Evolutionary conservation across 2,888 invertebrate genomes (phyloP).

Genomic region (Crioceris asparagi): DNA sequence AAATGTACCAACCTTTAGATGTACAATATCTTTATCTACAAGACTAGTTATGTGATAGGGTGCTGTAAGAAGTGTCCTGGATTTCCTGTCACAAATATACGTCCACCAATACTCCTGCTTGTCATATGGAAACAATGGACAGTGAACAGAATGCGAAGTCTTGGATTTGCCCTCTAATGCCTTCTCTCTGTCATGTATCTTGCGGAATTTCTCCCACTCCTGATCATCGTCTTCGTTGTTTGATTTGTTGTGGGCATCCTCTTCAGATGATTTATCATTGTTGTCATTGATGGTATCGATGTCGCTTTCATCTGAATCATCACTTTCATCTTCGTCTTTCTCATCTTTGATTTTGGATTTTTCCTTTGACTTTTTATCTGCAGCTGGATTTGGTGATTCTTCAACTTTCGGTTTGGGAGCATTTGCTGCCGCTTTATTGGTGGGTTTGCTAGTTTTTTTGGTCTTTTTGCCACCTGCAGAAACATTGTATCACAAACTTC

Average conservation of each 20-base stretch:
- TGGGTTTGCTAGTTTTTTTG: conserved; percentile 43
- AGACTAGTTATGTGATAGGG: conserved; percentile 92
- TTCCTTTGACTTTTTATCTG: conserved; percentile 22
- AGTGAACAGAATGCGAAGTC: conserved; percentile 92
- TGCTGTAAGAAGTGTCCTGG: conserved; percentile 79
- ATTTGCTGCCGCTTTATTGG: conserved; percentile 10
- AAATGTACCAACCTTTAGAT: conserved; percentile 77
- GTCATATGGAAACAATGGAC: conserved; percentile 88
- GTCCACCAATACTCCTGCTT: conserved; percentile 99
- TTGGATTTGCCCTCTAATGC: conserved; percentile 86
- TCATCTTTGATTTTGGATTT: conserved; percentile 19
- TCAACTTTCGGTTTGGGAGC: conserved; percentile 27
- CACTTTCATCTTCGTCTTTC: conserved; percentile 25
- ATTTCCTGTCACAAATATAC: conserved; percentile 93
- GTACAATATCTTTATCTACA: conserved; percentile 79
- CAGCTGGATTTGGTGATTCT: conserved; percentile 23
- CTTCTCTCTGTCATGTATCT: conserved; percentile 76
- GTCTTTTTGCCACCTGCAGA: conserved; percentile 44
- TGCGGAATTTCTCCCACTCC: conserved; percentile 35
- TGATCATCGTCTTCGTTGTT: conserved; percentile 37
- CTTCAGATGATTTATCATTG: conserved; percentile 36
- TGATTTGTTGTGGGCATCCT: conserved; percentile 26
- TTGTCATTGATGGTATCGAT: conserved; percentile 38
- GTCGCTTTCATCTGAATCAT: conserved; percentile 43
- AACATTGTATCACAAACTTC: background rate